Evolutionary conservation across 2,797 vertebrate genomes (phyloP).

Genomic region (Eulemur rubriventer): DNA sequence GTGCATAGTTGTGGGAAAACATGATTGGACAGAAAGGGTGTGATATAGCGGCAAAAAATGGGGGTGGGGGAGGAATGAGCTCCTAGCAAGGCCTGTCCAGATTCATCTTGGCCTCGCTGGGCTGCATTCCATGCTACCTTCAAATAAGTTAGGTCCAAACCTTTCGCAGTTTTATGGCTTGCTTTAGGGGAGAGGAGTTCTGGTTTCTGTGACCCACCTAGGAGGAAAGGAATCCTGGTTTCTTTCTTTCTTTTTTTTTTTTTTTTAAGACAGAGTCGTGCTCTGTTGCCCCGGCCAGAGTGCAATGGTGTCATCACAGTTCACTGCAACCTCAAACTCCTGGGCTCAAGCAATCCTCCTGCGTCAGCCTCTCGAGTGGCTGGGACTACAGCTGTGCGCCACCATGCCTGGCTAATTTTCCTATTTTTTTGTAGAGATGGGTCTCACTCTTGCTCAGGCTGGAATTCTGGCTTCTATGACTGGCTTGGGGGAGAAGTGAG

Average conservation of each 20-base stretch:
- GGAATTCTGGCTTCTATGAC: not conserved
- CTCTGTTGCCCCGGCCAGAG: too few relatives aligned
- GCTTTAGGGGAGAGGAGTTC: not conserved
- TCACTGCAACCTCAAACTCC: too few relatives aligned
- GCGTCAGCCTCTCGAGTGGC: too few relatives aligned
- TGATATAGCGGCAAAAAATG: not conserved
- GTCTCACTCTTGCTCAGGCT: too few relatives aligned
- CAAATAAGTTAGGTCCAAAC: not conserved
- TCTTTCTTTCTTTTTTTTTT: too few relatives aligned
- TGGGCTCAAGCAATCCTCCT: too few relatives aligned
- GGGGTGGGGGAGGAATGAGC: not conserved
- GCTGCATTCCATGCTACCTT: not conserved
- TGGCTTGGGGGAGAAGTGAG: not conserved
- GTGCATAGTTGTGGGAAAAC: not conserved
- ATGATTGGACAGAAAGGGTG: not conserved
- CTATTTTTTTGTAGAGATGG: too few relatives aligned
- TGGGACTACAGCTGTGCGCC: too few relatives aligned
- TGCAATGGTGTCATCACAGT: too few relatives aligned
- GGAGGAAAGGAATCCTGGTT: not conserved
- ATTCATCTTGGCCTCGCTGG: not conserved
- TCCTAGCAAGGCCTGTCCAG: too few relatives aligned
- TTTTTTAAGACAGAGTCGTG: too few relatives aligned
- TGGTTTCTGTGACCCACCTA: not conserved
- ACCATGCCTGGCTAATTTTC: too few relatives aligned
- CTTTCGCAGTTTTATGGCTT: not conserved